Evolutionary conservation across 2,888 invertebrate genomes (phyloP).

Genomic region (Raillietiella orientalis): DNA sequence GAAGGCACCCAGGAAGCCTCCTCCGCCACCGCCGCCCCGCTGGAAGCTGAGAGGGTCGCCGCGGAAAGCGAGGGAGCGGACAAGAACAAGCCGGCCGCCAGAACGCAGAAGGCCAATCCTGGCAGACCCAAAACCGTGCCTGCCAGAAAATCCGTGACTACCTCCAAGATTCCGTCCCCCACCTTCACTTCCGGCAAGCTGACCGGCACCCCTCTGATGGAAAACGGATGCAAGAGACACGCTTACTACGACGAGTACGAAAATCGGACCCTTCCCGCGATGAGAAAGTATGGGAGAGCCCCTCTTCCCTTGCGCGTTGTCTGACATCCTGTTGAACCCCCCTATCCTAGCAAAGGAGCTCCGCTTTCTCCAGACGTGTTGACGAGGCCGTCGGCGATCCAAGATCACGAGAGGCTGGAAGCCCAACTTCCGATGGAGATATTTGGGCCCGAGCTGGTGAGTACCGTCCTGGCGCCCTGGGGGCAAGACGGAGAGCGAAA

Average conservation of each 20-base stretch:
- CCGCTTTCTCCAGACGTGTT: too few species aligned
- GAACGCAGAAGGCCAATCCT: slow-evolving; percentile 3
- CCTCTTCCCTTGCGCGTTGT: too few species aligned
- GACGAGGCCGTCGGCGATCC: too few species aligned
- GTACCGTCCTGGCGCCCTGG: slow-evolving; percentile 4
- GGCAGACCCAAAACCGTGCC: background rate
- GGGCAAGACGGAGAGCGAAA: slow-evolving; percentile 6
- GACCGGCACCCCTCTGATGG: slow-evolving; percentile 8
- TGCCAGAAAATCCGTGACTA: slow-evolving; percentile 5
- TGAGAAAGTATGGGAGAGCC: slow-evolving; percentile 52
- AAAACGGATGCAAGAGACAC: slow-evolving; percentile 17
- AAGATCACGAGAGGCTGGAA: too few species aligned
- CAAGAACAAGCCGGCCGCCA: too few species aligned
- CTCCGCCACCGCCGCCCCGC: slow-evolving; percentile 6
- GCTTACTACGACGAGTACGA: slow-evolving; percentile 54
- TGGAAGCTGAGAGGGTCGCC: too few species aligned
- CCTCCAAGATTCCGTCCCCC: slow-evolving; percentile 7
- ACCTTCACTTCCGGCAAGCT: slow-evolving; percentile 8
- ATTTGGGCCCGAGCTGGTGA: too few species aligned
- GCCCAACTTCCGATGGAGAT: too few species aligned
- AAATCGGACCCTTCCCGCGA: slow-evolving; percentile 45
- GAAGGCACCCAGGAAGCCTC: slow-evolving; percentile 1
- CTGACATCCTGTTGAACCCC: too few species aligned
- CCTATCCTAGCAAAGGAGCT: too few species aligned
- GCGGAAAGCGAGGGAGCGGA: too few species aligned